Base-by-base conservation (phyloP, 1,140 invertebrate species). In the Hylyphantes graminicola region DNA sequence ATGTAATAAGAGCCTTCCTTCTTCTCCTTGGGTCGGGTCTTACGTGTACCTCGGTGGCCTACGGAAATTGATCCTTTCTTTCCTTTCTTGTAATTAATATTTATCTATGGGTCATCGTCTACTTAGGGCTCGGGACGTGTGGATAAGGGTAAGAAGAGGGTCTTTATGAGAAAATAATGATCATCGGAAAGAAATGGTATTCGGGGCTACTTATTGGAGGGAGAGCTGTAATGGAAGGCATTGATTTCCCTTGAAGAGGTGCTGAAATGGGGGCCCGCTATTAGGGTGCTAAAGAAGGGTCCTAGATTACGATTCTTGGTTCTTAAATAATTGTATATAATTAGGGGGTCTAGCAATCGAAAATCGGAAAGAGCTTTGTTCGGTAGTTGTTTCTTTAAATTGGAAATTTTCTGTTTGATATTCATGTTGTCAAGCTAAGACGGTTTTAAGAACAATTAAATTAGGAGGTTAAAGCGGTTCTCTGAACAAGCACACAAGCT, bases 81-180 rank as follows among this genome's bases (percentile, higher is more conserved):
- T 53, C 77, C 35, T 79, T 79, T 79, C 65, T 79, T 57, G 77
- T 79, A 79, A 79, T 79, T 79, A 79, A 79, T 79, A 79, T 79
- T 79, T 79, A 79, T 79, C 77, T 79, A 59, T 57, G 65, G 65
- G 65, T 70, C 61, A 77, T 77, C 75, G 75, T 77, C 51, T 21
- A 77, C 75, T 77, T 19, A 13, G 35, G 55, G 63, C 55, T 75
- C 65, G 64, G 64, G 57, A 79, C 77, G 77, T 79, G 77, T 68
- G 77, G 77, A 79, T 79, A 79, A 65, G 64, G 65, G 48, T 53
- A 63, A 65, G 77, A 79, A 79, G 77, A 53, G 70, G 65, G 21
- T 70, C 77, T 79, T 79, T 79, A 79, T 79, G 77, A 79, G 77
- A 79, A 79, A 79, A 79, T 79, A 79, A 79, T 79, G 77, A 79